phyloP scores from a whole-genome alignment of 1,140 invertebrate genomes.

The Aethina tumida region DNA sequence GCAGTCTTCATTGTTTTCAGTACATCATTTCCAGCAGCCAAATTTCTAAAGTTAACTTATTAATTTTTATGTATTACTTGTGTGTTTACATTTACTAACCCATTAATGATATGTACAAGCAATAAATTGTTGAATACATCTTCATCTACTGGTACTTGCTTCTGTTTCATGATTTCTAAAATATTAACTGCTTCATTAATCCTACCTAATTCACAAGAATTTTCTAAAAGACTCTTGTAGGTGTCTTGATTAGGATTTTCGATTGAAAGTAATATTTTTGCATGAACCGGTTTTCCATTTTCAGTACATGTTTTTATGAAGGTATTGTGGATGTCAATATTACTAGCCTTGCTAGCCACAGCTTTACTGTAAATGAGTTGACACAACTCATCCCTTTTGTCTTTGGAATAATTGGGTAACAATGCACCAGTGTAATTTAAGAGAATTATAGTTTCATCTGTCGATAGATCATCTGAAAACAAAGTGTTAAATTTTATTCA shows the following conservation, averaged over 20 bases:
- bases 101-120: conserved; percentile 43
- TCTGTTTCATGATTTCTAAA: conserved; percentile 48
- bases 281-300: conserved; percentile 23
- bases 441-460: too few relatives aligned
- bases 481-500: too few relatives aligned
- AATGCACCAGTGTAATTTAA: too few relatives aligned
- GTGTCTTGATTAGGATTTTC: conserved; percentile 38
- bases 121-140: conserved; percentile 48
- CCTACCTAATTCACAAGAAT: conserved; percentile 46
- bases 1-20: conserved; percentile 36
- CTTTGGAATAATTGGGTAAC: conserved; percentile 7
- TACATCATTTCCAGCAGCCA: conserved; percentile 29
- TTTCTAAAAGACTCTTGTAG: conserved; percentile 40
- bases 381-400: conserved; percentile 7
- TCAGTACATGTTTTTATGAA: conserved; percentile 29
- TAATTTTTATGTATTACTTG: not conserved
- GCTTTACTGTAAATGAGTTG: conserved; percentile 8
- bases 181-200: conserved; percentile 47
- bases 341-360: conserved; percentile 6
- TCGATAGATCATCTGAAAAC: too few relatives aligned
- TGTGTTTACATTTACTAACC: conserved; percentile 26
- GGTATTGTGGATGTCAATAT: conserved; percentile 20
- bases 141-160: conserved; percentile 44
- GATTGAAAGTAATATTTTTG: conserved; percentile 21
- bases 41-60: conserved; percentile 23